Conservation (phyloP, 2,113 vertebrate genomes). For the Centropus unirufus region DNA sequence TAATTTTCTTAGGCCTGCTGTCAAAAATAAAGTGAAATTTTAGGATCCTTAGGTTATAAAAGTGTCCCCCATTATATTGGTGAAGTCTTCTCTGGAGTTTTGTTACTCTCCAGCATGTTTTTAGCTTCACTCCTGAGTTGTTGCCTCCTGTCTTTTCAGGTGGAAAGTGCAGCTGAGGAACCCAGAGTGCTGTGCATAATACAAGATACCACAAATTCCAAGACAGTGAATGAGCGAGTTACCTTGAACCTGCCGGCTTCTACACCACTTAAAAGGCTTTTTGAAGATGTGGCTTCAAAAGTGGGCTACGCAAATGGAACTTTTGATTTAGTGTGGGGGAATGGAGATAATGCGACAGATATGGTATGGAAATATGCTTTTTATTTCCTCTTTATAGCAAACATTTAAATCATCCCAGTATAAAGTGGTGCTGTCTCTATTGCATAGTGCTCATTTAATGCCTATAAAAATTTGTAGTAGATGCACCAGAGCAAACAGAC, state of each 20-base stretch:
- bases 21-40: not conserved
- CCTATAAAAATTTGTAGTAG: not conserved
- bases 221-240: constrained; percentile 88
- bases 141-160: constrained; percentile 77
- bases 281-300: constrained; percentile 92
- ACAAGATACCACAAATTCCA: constrained; percentile 94
- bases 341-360: constrained; percentile 72
- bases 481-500: not conserved
- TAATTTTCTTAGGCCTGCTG: not conserved
- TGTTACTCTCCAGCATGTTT: not conserved
- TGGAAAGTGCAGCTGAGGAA: constrained; percentile 96
- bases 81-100: not conserved
- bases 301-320: constrained; percentile 91
- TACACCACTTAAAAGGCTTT: constrained; percentile 87
- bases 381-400: not conserved
- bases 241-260: constrained; percentile 96
- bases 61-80: not conserved
- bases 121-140: not conserved
- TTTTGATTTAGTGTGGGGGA: constrained; percentile 90
- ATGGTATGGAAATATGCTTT: constrained; percentile 75
- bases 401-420: not conserved
- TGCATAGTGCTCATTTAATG: not conserved
- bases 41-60: not conserved
- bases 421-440: no score
- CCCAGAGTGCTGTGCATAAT: constrained; percentile 96